Base-by-base conservation (phyloP, 2,888 invertebrate species). In the Podotricha telesiphe region DNA sequence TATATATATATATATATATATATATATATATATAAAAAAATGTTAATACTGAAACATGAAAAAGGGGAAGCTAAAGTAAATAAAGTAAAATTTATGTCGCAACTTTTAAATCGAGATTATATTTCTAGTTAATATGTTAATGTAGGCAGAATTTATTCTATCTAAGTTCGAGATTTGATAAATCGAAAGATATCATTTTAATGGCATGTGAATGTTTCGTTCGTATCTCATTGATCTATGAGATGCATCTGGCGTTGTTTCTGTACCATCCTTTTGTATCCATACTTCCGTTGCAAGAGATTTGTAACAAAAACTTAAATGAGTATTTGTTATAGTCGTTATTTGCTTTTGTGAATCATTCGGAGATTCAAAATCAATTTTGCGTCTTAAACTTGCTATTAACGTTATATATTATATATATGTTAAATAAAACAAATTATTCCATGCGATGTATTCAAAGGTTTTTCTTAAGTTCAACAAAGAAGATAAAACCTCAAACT, bases 211-310 rank as follows among this genome's bases (percentile, higher is more conserved):
- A 37, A 66, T 40, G 40, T 50, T 42, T 17, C 17, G 56, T 42
- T 17, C 55, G n/a, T 48, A 58, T 40, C 37, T 17, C 34, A 63
- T 63, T 63, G 56, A 63, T 63, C 56, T 40, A 68, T 15, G 55
- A 56, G 17, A 55, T 48, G 37, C 55, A 67, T 68, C 63, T 68
- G 48, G 40, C 19, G 48, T 40, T 63, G 17, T 47, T 63, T 61
- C 40, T 59, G 11, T 67, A 42, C 15, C 2, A 19, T 34, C 19
- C 34, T 34, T 48, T 37, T 62, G 47, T 62, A 48, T 34, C 62
- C 37, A 15, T 34, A 48, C 28, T 48, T 48, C 62, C 47, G 28
- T 50, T 50, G 3, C 40, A 37, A 37, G 17, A 28, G 58, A n/a
- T 50, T 51, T 28, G 28, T 51, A 34, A 22, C 42, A 19, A 59